Evolutionary conservation across 2,797 vertebrate genomes (phyloP).

Genomic region (Gadopsis marmoratus): DNA sequence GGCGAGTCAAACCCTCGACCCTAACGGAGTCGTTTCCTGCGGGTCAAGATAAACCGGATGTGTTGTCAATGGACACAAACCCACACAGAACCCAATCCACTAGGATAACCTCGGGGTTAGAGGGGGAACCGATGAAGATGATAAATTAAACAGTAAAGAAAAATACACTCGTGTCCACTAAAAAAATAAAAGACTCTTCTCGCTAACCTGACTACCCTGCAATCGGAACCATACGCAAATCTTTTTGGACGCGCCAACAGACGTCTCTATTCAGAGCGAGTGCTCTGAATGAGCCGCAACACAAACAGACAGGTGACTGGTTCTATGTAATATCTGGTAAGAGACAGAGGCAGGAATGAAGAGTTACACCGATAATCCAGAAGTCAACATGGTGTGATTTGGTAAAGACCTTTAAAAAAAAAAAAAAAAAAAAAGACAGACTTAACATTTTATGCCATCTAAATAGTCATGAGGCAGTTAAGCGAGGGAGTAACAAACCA

Average conservation of each 20-base stretch:
- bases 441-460: conserved; percentile 67
- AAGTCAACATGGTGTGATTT: conserved; percentile 65
- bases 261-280: conserved; percentile 41
- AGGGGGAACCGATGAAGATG: conserved; percentile 42
- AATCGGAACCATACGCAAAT: conserved; percentile 64
- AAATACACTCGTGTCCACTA: conserved; percentile 47
- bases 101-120: conserved; percentile 46
- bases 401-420: conserved; percentile 52
- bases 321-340: conserved; percentile 59
- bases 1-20: conserved; percentile 47
- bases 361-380: conserved; percentile 65
- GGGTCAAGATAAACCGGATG: conserved; percentile 48
- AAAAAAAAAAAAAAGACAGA: conserved; percentile 25
- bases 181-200: conserved; percentile 23
- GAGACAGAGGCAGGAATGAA: conserved; percentile 75
- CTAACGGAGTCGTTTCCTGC: conserved; percentile 52
- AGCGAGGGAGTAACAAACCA: conserved; percentile 73
- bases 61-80: conserved; percentile 35
- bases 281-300: conserved; percentile 52
- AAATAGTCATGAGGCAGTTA: conserved; percentile 78
- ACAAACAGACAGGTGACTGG: conserved; percentile 41
- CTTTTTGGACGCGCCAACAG: conserved; percentile 76
- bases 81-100: conserved; percentile 54
- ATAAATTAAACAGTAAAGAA: conserved; percentile 49
- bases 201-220: conserved; percentile 59